These are phyloP conservation scores for Diprion similis DNA, from an alignment of 1,140 invertebrate genomes.

Conservation along the genomic window DNA sequence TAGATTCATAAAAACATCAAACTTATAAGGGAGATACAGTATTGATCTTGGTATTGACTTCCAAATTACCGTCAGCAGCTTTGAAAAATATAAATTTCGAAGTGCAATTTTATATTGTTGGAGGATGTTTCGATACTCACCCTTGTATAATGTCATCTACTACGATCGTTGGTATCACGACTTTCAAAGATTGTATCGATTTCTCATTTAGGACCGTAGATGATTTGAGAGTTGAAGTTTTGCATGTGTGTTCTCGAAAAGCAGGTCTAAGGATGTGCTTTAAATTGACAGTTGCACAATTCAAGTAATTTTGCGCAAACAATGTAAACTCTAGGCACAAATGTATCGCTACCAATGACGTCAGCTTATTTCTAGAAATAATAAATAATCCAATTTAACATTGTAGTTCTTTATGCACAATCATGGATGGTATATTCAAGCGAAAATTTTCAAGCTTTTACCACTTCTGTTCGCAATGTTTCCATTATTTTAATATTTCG, in stretches of 20 bases:
- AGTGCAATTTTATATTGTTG: background rate
- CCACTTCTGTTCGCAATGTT: too few relatives aligned
- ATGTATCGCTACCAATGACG: constrained; percentile 46
- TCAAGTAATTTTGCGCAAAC: constrained; percentile 44
- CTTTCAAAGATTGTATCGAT: constrained; percentile 36
- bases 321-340: constrained; percentile 51
- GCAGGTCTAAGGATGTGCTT: constrained; percentile 37
- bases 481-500: background rate
- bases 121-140: constrained; percentile 29
- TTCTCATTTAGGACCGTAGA: constrained; percentile 34
- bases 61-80: too few relatives aligned
- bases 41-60: too few relatives aligned
- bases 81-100: too few relatives aligned
- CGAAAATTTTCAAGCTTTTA: too few relatives aligned
- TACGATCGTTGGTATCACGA: constrained; percentile 32
- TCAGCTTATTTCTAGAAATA: constrained; percentile 39
- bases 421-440: background rate
- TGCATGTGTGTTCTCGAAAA: constrained; percentile 38
- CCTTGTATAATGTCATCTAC: constrained; percentile 38
- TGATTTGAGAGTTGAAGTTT: constrained; percentile 39
- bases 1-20: too few relatives aligned
- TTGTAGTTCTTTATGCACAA: constrained; percentile 12
- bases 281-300: constrained; percentile 41
- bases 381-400: constrained; percentile 5
- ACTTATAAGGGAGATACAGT: too few relatives aligned